Conservation (phyloP, 2,797 vertebrate genomes). For the Pipistrellus kuhlii region DNA sequence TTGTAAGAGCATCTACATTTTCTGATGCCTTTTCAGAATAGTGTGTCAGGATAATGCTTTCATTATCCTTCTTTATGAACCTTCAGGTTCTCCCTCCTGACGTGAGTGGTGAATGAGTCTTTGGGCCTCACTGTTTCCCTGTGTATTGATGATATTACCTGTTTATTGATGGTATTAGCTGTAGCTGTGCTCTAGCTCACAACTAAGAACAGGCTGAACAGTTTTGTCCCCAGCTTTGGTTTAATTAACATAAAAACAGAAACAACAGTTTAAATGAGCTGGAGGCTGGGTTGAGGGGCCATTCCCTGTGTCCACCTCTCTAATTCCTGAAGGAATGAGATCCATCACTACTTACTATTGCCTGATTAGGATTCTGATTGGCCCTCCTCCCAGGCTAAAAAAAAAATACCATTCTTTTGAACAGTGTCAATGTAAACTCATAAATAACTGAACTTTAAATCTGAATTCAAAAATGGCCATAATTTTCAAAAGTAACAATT, state of each 20-base stretch:
- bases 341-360: neutral
- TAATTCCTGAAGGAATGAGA: neutral
- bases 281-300: neutral
- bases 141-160: neutral
- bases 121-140: neutral
- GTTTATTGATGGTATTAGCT: neutral
- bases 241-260: neutral
- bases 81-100: neutral
- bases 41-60: neutral
- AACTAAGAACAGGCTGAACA: neutral
- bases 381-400: neutral
- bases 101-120: neutral
- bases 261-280: neutral
- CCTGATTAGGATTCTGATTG: neutral
- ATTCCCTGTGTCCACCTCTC: neutral
- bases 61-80: neutral
- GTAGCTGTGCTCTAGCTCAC: neutral
- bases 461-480: neutral
- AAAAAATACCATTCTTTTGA: neutral
- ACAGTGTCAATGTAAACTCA: neutral
- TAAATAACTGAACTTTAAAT: neutral
- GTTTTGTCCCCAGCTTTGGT: neutral
- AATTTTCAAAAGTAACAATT: neutral
- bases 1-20: neutral
- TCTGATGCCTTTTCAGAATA: neutral